phyloP scores from a whole-genome alignment of 2,797 vertebrate genomes.

The Neosalanx taihuensis region DNA sequence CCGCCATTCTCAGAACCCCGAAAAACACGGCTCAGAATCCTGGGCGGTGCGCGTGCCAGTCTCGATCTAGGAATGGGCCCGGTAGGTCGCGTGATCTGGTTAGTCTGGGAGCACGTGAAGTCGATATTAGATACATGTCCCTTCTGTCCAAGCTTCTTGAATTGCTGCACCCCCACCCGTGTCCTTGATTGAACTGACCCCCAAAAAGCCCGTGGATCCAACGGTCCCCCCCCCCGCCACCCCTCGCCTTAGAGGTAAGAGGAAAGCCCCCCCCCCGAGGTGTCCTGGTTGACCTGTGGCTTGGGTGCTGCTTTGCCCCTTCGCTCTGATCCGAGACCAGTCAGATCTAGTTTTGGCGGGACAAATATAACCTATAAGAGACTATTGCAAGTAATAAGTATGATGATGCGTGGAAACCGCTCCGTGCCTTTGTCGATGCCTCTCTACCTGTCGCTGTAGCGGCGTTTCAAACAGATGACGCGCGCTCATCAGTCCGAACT shows the following conservation, averaged over 20 bases:
- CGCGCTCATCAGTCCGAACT: constrained; percentile 70
- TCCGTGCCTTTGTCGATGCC: constrained; percentile 49
- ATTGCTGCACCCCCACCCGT: constrained; percentile 39
- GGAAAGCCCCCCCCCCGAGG: constrained; percentile 22
- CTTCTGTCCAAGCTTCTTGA: constrained; percentile 54
- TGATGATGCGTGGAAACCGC: constrained; percentile 6
- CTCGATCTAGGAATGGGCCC: constrained; percentile 55
- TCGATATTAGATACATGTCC: constrained; percentile 74
- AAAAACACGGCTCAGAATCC: constrained; percentile 26
- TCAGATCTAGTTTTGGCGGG: not conserved
- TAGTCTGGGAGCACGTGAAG: constrained; percentile 73
- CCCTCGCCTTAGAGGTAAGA: not conserved
- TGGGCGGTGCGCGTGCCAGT: constrained; percentile 56
- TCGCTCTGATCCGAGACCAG: constrained; percentile 4
- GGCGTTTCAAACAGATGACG: constrained; percentile 60
- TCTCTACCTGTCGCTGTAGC: constrained; percentile 62
- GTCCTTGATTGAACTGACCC: constrained; percentile 65
- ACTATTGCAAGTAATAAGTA: not conserved
- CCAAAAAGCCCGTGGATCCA: constrained; percentile 18
- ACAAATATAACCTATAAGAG: not conserved
- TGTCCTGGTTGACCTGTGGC: constrained; percentile 69
- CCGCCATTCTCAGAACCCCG: constrained; percentile 68
- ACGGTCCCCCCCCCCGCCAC: not conserved
- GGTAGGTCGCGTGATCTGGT: constrained; percentile 59
- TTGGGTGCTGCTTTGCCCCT: constrained; percentile 21